Percentiles rank a stretch among this genome's conserved stretches.
These are phyloP conservation scores for Heliothis virescens DNA, from an alignment of 1,140 invertebrate genomes.

Conservation along the genomic window DNA sequence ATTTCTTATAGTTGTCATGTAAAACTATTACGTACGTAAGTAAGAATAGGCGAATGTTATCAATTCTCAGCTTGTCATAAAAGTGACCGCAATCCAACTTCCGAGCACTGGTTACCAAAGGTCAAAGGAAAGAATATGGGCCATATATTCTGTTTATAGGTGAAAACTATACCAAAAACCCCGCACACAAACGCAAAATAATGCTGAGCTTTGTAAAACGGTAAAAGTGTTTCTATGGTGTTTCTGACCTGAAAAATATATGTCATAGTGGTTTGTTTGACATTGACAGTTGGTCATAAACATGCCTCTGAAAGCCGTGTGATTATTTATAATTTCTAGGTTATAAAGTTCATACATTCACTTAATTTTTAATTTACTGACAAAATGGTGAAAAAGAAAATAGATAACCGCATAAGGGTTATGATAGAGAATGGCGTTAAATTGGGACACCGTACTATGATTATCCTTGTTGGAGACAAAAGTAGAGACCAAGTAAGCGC, in stretches of 20 bases:
- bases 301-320: background rate
- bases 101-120: too few species aligned
- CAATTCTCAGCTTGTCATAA: too few species aligned
- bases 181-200: too few species aligned
- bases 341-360: constrained; percentile 60
- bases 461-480: constrained; percentile 98
- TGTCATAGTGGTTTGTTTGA: background rate
- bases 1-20: too few species aligned
- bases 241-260: too few species aligned
- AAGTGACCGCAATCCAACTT: too few species aligned
- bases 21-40: too few species aligned
- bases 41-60: too few species aligned
- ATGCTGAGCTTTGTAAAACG: too few species aligned
- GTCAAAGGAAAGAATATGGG: too few species aligned
- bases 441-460: constrained; percentile 95
- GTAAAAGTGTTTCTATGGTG: too few species aligned
- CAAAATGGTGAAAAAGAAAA: constrained; percentile 96
- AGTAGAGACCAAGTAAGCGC: constrained; percentile 95
- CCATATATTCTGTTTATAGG: background rate
- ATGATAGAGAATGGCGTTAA: constrained; percentile 99
- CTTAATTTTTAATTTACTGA: constrained; percentile 22
- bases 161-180: background rate
- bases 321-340: constrained; percentile 57
- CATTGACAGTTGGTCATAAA: constrained; percentile 22
- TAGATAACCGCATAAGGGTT: constrained; percentile 97